These are phyloP conservation scores for Cephalopholis sonnerati DNA, from an alignment of 2,113 vertebrate species.

Conservation along the genomic window DNA sequence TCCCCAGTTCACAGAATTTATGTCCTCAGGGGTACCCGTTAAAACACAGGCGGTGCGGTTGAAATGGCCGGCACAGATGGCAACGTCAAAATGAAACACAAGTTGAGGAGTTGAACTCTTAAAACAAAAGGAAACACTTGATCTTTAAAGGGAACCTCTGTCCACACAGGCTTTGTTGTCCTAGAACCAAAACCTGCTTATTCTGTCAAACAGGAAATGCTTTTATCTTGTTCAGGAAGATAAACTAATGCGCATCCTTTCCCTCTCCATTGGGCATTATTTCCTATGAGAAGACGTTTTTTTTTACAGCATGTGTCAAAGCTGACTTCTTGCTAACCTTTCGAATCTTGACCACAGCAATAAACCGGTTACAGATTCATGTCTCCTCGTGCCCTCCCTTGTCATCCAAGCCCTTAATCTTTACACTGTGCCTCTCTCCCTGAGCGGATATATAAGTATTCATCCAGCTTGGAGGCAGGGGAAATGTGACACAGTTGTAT, in stretches of 20 bases:
- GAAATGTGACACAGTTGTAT: slow-evolving; percentile 76
- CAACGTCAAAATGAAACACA: slow-evolving; percentile 49
- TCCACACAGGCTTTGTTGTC: slow-evolving; percentile 52
- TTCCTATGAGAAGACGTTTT: slow-evolving; percentile 51
- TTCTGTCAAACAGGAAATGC: slow-evolving; percentile 69
- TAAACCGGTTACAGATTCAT: slow-evolving; percentile 81
- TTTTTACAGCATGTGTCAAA: slow-evolving; percentile 73
- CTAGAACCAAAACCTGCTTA: slow-evolving; percentile 46
- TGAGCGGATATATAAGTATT: slow-evolving; percentile 71
- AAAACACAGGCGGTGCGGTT: slow-evolving; percentile 50
- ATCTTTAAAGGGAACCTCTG: slow-evolving; percentile 53
- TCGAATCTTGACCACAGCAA: slow-evolving; percentile 78
- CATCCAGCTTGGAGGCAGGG: slow-evolving; percentile 66
- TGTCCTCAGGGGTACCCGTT: slow-evolving; percentile 54
- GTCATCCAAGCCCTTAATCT: slow-evolving; percentile 80
- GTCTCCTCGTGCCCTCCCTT: slow-evolving; percentile 66
- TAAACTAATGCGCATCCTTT: slow-evolving; percentile 43
- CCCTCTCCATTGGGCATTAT: slow-evolving; percentile 48
- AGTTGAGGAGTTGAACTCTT: slow-evolving; percentile 40
- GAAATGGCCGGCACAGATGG: slow-evolving; percentile 64
- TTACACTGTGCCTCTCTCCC: slow-evolving; percentile 68
- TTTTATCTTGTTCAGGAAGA: slow-evolving; percentile 67
- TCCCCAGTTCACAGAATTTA: slow-evolving; percentile 54
- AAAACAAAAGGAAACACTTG: slow-evolving; percentile 48
- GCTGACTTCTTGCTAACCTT: slow-evolving; percentile 80